Conservation (phyloP, 2,797 vertebrate genomes). For the Artibeus jamaicensis region DNA sequence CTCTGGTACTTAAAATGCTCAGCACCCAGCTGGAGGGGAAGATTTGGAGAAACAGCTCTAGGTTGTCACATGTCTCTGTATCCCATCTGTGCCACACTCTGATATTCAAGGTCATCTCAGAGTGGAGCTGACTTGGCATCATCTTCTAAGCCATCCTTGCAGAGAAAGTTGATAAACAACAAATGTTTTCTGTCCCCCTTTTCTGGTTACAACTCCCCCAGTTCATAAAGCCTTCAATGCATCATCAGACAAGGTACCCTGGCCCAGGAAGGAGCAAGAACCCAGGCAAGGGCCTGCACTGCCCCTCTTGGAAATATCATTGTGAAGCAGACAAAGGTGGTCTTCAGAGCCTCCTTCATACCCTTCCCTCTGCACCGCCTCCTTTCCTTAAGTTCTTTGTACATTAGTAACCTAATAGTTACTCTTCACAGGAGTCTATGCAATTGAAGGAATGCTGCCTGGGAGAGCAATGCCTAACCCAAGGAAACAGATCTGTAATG, state of each 20-base stretch:
- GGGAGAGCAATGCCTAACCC: neutral
- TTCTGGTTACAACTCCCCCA: neutral
- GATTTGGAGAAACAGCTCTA: neutral
- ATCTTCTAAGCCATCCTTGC: neutral
- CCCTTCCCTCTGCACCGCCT: neutral
- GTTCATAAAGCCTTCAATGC: neutral
- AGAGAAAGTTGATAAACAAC: neutral
- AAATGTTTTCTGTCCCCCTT: neutral
- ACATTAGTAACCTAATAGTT: neutral
- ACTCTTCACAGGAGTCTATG: neutral
- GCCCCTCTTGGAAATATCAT: neutral
- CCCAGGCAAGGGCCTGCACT: neutral
- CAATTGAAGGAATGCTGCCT: neutral
- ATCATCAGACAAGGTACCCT: neutral
- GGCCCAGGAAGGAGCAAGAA: neutral
- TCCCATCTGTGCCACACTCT: conserved; percentile 54
- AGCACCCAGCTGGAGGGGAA: neutral
- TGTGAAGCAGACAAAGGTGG: neutral
- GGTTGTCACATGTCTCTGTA: neutral
- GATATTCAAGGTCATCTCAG: conserved; percentile 43
- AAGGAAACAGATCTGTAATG: neutral
- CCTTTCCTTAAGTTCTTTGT: neutral
- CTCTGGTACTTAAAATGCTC: neutral
- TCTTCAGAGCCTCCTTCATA: neutral
- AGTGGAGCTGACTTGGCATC: neutral